These are phyloP conservation scores for Gymnosoma rotundatum DNA, from an alignment of 2,888 invertebrate genomes.

Conservation along the genomic window DNA sequence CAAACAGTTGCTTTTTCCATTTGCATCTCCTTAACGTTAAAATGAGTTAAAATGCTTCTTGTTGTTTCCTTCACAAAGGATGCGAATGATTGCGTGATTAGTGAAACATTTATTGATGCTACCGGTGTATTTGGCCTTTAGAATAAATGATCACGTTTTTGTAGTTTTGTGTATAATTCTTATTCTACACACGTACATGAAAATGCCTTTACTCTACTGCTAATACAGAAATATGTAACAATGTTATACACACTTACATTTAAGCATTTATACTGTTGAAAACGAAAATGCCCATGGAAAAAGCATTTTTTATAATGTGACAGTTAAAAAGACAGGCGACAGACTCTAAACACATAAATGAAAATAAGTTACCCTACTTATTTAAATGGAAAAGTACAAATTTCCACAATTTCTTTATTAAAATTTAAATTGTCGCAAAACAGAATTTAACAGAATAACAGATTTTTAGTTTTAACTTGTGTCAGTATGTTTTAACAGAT, in stretches of 20 bases:
- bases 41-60: not conserved
- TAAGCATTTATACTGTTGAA: not conserved
- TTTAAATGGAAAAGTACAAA: not conserved
- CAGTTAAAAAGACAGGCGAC: constrained; percentile 29
- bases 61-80: not conserved
- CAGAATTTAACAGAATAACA: not conserved
- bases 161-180: constrained; percentile 18
- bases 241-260: not conserved
- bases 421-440: not conserved
- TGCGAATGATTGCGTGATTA: not conserved
- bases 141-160: constrained; percentile 39
- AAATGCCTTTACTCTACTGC: constrained; percentile 50
- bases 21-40: not conserved
- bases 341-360: not conserved
- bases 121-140: not conserved
- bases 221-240: constrained; percentile 5
- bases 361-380: not conserved
- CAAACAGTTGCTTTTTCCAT: not conserved
- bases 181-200: constrained; percentile 55
- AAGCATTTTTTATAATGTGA: constrained; percentile 17
- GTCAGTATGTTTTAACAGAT: not conserved
- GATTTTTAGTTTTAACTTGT: not conserved
- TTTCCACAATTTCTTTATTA: constrained; percentile 16
- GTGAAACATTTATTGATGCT: too few relatives aligned
- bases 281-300: not conserved